Conservation (phyloP, 2,888 invertebrate genomes). For the Crocallis elinguaria region DNA sequence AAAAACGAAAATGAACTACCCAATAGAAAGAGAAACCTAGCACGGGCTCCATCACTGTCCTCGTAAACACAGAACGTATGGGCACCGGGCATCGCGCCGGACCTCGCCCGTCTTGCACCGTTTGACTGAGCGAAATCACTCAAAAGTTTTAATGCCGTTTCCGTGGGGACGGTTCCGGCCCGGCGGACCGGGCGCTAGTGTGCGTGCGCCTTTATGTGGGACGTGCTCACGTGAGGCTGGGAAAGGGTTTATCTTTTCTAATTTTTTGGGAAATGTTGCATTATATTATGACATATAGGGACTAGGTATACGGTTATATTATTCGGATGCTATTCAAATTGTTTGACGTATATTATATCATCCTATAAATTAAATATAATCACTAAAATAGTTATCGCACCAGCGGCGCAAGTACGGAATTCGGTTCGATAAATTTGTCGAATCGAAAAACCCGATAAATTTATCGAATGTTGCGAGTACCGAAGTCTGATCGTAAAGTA, state of each 20-base stretch:
- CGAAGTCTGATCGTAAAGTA: no score
- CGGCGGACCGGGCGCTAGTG: conserved; percentile 43
- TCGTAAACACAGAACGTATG: conserved; percentile 39
- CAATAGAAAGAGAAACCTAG: conserved; percentile 10
- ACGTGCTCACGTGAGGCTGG: conserved; percentile 35
- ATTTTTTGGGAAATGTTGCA: conserved; percentile 8
- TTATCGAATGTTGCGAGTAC: no score
- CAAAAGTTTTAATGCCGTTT: conserved; percentile 84
- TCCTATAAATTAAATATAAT: no score
- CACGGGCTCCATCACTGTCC: conserved; percentile 27
- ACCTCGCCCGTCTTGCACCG: conserved; percentile 75
- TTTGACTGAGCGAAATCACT: conserved; percentile 84
- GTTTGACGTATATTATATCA: no score
- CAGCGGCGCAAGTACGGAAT: no score
- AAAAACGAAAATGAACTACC: conserved; percentile 12
- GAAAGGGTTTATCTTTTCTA: conserved; percentile 36
- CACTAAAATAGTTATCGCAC: no score
- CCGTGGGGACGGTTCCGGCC: conserved; percentile 70
- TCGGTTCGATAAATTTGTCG: no score
- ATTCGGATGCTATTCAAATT: no score
- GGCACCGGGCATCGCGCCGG: conserved; percentile 50
- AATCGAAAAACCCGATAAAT: no score
- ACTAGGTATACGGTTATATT: no score
- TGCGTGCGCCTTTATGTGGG: conserved; percentile 53
- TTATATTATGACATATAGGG: neutral